Base-by-base conservation (phyloP, 2,113 vertebrate genomes). In the Chloebia gouldiae region DNA sequence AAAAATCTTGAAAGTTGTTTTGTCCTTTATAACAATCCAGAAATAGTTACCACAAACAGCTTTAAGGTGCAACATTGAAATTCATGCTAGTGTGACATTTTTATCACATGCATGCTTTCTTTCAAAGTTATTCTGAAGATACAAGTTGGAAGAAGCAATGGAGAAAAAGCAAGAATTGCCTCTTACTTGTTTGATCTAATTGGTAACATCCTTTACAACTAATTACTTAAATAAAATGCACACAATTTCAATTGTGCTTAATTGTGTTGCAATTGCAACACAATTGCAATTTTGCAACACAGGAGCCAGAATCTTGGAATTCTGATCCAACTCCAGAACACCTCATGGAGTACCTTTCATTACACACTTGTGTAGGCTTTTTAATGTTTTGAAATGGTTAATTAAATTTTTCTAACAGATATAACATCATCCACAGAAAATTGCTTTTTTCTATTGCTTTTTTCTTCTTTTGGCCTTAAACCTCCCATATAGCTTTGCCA, bases 181-280 rank as follows among this genome's bases (percentile, higher is more conserved):
- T 88, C n/a, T 53, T 94, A 51, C 68, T 94, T 95, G 66, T 60
- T 3, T 83, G 57, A 96, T 95, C 50, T 90, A 85, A 94, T 92
- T 90, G 82, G 77, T 83, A 83, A n/a, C 47, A 80, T 61, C 65
- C 54, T 54, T 95, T 94, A 90, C 35, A 44, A 88, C 51, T 92
- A 97, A 97, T 76, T 94, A 63, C 37, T 81, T 80, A 92, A 94
- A 91, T 72, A 95, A 96, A 93, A 87, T 93, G n/a, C 37, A 89
- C 8, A 39, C 39, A 39, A 39, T 39, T 39, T 8, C 39, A 39
- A 39, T 39, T 39, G 9, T 39, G 39, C 11, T 39, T 39, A 39
- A 39, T 39, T 39, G 39, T 39, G 39, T 11, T 39, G 39, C 39
- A 39, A 39, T 39, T 39, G 39, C 39, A 39, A 39, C 9, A 39